These are phyloP conservation scores for Cryptocephalus moraei DNA, from an alignment of 2,888 invertebrate species.

Conservation along the genomic window DNA sequence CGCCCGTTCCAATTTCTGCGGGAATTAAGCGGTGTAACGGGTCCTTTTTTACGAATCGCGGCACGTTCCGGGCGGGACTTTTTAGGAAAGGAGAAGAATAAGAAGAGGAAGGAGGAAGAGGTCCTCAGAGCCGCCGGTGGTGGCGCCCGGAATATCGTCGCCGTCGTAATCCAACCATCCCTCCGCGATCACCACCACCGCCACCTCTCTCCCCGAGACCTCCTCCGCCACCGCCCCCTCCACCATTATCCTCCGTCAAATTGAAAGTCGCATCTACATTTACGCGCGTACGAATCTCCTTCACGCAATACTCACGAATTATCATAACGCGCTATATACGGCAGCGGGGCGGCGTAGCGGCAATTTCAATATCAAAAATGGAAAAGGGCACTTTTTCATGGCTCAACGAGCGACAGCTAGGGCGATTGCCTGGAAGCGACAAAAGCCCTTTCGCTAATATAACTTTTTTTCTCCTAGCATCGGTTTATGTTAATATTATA, in stretches of 20 bases:
- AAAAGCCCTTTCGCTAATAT: no score
- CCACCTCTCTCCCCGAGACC: no score
- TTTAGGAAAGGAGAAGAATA: conserved; percentile 15
- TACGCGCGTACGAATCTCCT: conserved; percentile 30
- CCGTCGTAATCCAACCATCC: conserved; percentile 36
- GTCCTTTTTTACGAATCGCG: no score
- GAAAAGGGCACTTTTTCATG: conserved; percentile 23
- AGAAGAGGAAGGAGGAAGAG: conserved; percentile 9
- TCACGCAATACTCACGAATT: conserved; percentile 36
- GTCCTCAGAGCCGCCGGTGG: background rate
- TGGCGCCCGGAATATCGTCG: conserved; percentile 39
- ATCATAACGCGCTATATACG: conserved; percentile 29
- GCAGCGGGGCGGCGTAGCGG: conserved; percentile 10
- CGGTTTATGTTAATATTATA: no score
- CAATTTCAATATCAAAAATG: conserved; percentile 26
- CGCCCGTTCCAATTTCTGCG: conserved; percentile 17
- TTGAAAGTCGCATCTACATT: conserved; percentile 35
- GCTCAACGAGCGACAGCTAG: background rate
- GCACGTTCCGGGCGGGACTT: no score
- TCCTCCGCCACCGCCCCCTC: no score
- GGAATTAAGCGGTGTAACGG: no score
- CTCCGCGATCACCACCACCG: background rate
- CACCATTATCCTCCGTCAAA: background rate
- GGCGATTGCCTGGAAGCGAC: no score
- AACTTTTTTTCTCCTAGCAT: no score